These are phyloP conservation scores for Micromussa lordhowensis DNA, from an alignment of 92 coral and sea anemone species.

Conservation along the genomic window DNA sequence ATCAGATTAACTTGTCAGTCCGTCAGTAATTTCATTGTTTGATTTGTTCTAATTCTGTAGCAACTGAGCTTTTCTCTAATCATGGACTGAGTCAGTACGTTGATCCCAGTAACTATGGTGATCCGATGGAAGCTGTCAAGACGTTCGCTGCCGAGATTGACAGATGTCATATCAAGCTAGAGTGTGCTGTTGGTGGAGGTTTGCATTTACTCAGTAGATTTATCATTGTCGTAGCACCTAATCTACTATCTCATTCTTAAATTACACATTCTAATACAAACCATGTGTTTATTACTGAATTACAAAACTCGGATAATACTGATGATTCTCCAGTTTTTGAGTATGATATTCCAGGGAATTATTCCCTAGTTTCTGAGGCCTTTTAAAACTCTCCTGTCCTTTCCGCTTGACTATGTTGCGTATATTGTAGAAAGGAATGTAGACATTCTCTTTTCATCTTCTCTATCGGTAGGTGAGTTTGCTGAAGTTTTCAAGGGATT, in stretches of 20 bases:
- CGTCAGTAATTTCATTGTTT: neutral
- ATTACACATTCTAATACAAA: neutral
- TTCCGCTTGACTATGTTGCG: no score
- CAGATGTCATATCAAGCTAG: constrained; percentile 72
- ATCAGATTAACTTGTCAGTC: neutral
- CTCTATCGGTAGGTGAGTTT: constrained; percentile 80
- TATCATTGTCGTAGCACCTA: no score
- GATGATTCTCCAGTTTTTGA: no score
- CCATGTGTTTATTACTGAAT: neutral
- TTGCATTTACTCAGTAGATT: constrained; percentile 1
- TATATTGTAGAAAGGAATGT: neutral
- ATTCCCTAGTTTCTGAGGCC: no score
- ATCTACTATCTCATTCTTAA: neutral
- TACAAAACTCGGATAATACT: no score
- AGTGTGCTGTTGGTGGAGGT: constrained; percentile 94
- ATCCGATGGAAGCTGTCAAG: constrained; percentile 89
- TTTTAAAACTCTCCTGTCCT: neutral
- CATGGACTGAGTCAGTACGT: constrained; percentile 79
- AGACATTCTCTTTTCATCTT: neutral
- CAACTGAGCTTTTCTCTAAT: constrained; percentile 56
- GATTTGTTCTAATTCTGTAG: neutral
- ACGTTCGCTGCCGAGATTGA: constrained; percentile 89
- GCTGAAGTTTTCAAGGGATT: constrained; percentile 93
- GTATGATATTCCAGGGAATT: no score
- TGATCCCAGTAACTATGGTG: constrained; percentile 95